Percentiles rank a stretch among this genome's conserved stretches.
Evolutionary conservation across 2,797 vertebrate genomes (phyloP).

Genomic region (Sebastes dallii): DNA sequence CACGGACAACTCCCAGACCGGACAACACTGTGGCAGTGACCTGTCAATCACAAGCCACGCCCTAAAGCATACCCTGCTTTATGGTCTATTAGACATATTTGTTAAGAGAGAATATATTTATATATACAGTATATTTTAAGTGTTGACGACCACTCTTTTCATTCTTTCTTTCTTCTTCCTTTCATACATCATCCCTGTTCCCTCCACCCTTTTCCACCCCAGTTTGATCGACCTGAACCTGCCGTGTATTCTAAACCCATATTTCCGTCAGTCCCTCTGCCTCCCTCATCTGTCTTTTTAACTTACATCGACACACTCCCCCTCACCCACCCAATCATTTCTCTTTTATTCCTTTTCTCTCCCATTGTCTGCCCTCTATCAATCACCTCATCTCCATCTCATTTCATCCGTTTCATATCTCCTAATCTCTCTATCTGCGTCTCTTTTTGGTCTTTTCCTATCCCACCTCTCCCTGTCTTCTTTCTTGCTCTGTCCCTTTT

Average conservation of each 20-base stretch:
- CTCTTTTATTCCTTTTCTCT: background rate
- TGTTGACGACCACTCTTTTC: background rate
- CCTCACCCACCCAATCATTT: background rate
- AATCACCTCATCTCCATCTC: constrained; percentile 27
- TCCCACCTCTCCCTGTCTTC: background rate
- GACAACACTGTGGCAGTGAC: no score
- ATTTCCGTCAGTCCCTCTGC: constrained; percentile 10
- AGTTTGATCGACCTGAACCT: constrained; percentile 7
- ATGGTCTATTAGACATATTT: no score
- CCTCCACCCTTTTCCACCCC: constrained; percentile 1
- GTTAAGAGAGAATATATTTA: no score
- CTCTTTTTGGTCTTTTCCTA: constrained; percentile 3
- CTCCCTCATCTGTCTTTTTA: constrained; percentile 49
- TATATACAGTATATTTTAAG: no score
- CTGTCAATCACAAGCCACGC: no score
- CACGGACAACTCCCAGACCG: no score
- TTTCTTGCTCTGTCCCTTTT: background rate
- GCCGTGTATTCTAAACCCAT: constrained; percentile 27
- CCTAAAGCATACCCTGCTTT: no score
- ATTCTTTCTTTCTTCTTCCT: background rate
- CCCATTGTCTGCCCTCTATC: constrained; percentile 25
- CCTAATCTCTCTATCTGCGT: constrained; percentile 9
- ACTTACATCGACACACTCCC: background rate
- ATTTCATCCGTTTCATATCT: constrained; percentile 29
- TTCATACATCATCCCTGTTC: background rate